A percentile compares a stretch with the other conserved stretches of the same genome.
phyloP scores from a whole-genome alignment of 2,888 invertebrate genomes.

The Sminthurinus aureus region DNA sequence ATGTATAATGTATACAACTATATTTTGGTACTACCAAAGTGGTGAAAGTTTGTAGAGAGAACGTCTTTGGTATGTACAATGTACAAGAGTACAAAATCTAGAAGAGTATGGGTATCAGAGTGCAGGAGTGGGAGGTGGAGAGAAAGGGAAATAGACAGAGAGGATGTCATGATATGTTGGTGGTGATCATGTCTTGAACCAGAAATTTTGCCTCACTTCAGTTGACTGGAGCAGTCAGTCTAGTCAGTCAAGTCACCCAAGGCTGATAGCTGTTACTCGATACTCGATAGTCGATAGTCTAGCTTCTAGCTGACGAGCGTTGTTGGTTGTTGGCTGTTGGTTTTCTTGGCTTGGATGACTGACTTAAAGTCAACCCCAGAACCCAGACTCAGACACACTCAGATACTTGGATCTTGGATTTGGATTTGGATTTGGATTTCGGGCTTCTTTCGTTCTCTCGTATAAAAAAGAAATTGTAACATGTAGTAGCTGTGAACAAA shows the following conservation, averaged over 20 bases:
- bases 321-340: too few relatives aligned
- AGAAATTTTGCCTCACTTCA: constrained; percentile 28
- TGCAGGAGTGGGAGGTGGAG: background rate
- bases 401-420: too few relatives aligned
- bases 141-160: background rate
- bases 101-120: too few relatives aligned
- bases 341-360: too few relatives aligned
- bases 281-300: too few relatives aligned
- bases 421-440: too few relatives aligned
- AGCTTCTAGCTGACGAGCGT: too few relatives aligned
- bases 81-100: background rate
- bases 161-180: background rate
- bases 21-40: background rate
- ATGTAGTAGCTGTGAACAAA: constrained; percentile 5
- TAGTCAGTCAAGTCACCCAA: constrained; percentile 5
- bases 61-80: background rate
- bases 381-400: too few relatives aligned
- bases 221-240: constrained; percentile 28
- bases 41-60: background rate
- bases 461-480: background rate
- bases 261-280: too few relatives aligned
- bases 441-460: background rate
- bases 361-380: too few relatives aligned
- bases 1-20: too few relatives aligned
- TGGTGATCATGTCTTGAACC: constrained; percentile 20